Evolutionary conservation across 2,797 vertebrate species (phyloP), one percentile per base, ranked within the genome.

Genomic region (Ceryle rudis): DNA sequence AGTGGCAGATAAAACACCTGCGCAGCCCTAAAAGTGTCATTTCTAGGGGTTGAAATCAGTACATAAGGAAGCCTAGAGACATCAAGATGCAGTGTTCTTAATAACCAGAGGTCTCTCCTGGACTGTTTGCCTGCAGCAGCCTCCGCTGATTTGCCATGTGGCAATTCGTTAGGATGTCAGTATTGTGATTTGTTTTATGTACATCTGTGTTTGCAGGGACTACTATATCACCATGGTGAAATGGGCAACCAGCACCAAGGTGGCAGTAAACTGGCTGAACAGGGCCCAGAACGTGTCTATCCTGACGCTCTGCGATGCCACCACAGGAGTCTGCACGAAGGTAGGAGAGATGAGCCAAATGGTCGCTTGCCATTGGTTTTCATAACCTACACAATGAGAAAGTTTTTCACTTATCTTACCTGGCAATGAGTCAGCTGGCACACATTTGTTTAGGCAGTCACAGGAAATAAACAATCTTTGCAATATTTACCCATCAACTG

Each of bases 241-340:
- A 44, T 99, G 99, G 99, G 99, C 99, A 54, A 99, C 99, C 81
- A 99, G 99, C 97, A 99, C 99, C 95, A 99, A 99, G 96, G 98
- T 99, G 90, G 99, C 99, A 12, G 99, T 99, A 46, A 99, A 99
- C 98, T 99, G 99, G 99, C 97, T 99, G 94, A 99, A 99, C 98
- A 97, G 99, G 86, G 99, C 99, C 2, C 99, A 99, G 98, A 99
- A 99, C 33, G 98, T 99, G 97, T 99, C 99, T 19, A 99, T 99
- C 97, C 98, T 99, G 95, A 99, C 99, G 0, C 98, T 99, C 84
- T 99, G 99, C 5, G 99, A 99, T 2, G 99, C 99, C 39, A 99
- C 99, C 46, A 99, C 99, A 0, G 99, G 99, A 9, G 98, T 99
- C 94, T 99, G 99, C 97, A 98, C 99, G 4, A 99, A 99, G 99